Evolutionary conservation across 2,888 invertebrate genomes (phyloP), one percentile per base, ranked within the genome.

Genomic region (Phalangium opilio): DNA sequence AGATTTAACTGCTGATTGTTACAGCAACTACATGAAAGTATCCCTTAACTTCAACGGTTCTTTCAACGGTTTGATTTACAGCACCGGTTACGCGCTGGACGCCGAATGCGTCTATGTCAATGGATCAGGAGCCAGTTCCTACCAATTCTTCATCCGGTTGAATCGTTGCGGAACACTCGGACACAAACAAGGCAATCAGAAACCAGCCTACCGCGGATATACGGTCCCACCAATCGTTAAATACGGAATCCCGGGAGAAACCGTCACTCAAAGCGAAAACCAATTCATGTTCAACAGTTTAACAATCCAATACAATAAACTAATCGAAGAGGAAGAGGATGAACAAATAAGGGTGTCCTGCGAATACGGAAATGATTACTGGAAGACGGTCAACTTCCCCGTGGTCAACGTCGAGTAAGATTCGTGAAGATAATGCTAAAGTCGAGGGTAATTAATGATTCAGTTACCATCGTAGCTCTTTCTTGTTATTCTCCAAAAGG

Each of bases 201-300:
- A 27, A 27, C 27, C 27, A 7, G 4, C 27, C 5, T 8, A 27
- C 8, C 27, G 27, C 27, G 27, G 27, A 4, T 27, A 27, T 27
- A 7, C 27, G 4, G 27, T 8, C 27, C 27, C 27, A 27, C 27
- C 27, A 4, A 8, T 27, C 27, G 27, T 27, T 8, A 27, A 27
- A 27, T 27, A 27, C 27, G 27, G 27, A 27, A 27, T 27, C 4
- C 27, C 27, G 8, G 27, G 27, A 27, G 27, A 27, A 27, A 27
- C 27, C 5, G 27, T 27, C 27, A 27, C 27, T 27, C 27, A 27
- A 27, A 27, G 27, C 8, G 27, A 27, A 10, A 56, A 57, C 40
- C 56, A 89, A 66, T 78, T 89, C 60, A 90, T 90, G 90, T 90
- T 89, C 89, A 90, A 90, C 65, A 90, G 90, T 1, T 83, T 90